phyloP scores from a whole-genome alignment of 2,113 vertebrate genomes.

The Callipepla californica region DNA sequence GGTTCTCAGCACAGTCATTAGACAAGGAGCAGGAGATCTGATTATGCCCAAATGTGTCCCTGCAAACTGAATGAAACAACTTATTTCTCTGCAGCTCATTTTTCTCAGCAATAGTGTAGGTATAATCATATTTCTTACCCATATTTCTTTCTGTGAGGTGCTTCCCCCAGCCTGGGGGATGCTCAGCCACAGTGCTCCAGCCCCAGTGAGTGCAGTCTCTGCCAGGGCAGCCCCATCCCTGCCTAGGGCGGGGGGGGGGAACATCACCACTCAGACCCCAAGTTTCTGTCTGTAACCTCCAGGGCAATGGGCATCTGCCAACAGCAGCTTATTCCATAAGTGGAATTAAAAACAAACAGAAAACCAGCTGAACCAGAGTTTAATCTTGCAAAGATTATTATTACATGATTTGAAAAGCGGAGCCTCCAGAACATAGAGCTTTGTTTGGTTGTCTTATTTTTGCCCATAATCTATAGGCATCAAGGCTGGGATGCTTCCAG shows the following conservation, averaged over 20 bases:
- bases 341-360: neutral
- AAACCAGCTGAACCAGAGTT: neutral
- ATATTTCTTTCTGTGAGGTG: neutral
- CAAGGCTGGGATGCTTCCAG: neutral
- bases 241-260: neutral
- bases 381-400: slow-evolving; percentile 48
- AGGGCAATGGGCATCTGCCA: slow-evolving; percentile 14
- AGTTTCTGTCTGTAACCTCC: neutral
- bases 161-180: neutral
- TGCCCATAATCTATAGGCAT: neutral
- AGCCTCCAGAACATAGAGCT: neutral
- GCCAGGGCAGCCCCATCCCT: rapidly evolving
- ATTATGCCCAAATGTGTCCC: neutral
- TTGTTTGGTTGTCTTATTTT: slow-evolving; percentile 5
- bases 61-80: rapidly evolving
- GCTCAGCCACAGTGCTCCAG: neutral
- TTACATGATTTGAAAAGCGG: slow-evolving; percentile 1
- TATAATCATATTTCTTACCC: neutral
- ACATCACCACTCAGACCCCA: neutral
- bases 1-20: neutral
- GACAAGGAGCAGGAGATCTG: neutral
- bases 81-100: neutral
- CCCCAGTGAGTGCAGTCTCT: neutral
- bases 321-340: neutral
- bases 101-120: neutral